phyloP scores from a whole-genome alignment of 2,888 invertebrate species.

The Pollenia amentaria region DNA sequence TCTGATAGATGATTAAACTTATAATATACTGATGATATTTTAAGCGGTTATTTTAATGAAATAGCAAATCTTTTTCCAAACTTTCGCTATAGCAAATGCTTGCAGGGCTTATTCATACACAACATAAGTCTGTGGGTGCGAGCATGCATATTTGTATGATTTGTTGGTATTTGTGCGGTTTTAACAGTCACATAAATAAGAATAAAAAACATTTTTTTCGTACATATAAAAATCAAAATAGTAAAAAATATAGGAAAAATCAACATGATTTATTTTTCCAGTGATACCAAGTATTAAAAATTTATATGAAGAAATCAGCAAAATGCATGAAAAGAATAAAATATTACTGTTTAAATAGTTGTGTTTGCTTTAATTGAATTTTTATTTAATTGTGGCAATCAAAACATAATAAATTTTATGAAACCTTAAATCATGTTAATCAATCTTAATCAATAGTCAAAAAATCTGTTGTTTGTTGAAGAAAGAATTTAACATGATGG shows the following conservation, averaged over 20 bases:
- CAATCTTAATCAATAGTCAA: no score
- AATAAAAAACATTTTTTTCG: not conserved
- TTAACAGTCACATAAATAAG: slow-evolving; percentile 19
- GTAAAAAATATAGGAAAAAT: slow-evolving; percentile 4
- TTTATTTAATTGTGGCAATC: not conserved
- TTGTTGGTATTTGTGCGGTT: slow-evolving; percentile 51
- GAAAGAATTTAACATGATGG: no score
- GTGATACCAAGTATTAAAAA: slow-evolving; percentile 16
- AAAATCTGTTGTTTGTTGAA: no score
- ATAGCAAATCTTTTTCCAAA: no score
- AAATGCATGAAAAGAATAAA: not conserved
- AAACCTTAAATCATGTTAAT: no score
- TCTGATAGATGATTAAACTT: no score
- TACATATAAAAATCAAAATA: not conserved
- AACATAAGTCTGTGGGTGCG: not conserved
- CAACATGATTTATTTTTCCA: not conserved
- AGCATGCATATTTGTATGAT: slow-evolving; percentile 21
- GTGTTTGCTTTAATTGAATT: not conserved
- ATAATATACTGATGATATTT: no score
- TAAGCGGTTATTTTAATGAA: no score
- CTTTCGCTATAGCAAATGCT: no score
- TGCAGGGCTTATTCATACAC: no score
- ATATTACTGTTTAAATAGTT: not conserved
- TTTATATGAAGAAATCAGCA: slow-evolving; percentile 30
- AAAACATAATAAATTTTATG: not conserved